These are phyloP conservation scores for Pristionchus entomophagus DNA, from an alignment of 2,888 invertebrate genomes.

Conservation along the genomic window DNA sequence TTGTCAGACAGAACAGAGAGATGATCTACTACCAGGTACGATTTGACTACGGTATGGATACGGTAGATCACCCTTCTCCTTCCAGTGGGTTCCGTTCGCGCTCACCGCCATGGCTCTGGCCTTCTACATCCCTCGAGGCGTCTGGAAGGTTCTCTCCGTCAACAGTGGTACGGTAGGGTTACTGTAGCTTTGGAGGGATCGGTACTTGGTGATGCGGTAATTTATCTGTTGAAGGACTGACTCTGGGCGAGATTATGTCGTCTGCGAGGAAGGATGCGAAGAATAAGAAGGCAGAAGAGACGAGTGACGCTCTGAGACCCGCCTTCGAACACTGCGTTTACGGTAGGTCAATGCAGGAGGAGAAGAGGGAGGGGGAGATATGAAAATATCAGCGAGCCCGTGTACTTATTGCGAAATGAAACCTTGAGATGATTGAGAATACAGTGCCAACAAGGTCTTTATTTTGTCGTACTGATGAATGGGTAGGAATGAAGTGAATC, in stretches of 20 bases:
- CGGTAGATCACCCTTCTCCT: conserved; percentile 45
- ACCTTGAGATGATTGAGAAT: too few relatives aligned
- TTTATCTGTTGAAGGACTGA: conserved; percentile 46
- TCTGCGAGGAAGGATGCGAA: conserved; percentile 50
- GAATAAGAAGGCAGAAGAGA: conserved; percentile 6
- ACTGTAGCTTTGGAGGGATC: conserved; percentile 26
- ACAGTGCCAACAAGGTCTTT: too few relatives aligned
- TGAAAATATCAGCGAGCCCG: too few relatives aligned
- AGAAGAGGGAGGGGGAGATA: too few relatives aligned
- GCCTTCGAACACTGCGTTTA: conserved; percentile 35
- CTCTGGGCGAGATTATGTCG: conserved; percentile 53
- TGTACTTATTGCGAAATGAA: neutral
- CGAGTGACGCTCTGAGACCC: neutral
- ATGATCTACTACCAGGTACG: conserved; percentile 46
- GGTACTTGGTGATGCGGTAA: neutral
- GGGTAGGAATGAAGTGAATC: too few relatives aligned
- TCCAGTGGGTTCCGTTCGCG: conserved; percentile 76
- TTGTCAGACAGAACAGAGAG: conserved; percentile 43
- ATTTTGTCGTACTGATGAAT: too few relatives aligned
- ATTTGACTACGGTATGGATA: neutral
- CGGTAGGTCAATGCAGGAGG: neutral
- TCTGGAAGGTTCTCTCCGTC: conserved; percentile 62
- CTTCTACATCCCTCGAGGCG: conserved; percentile 64
- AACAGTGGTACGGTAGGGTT: conserved; percentile 57
- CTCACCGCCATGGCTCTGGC: conserved; percentile 68